Conservation (phyloP, 2,113 vertebrate species). For the Carassius carassius region DNA sequence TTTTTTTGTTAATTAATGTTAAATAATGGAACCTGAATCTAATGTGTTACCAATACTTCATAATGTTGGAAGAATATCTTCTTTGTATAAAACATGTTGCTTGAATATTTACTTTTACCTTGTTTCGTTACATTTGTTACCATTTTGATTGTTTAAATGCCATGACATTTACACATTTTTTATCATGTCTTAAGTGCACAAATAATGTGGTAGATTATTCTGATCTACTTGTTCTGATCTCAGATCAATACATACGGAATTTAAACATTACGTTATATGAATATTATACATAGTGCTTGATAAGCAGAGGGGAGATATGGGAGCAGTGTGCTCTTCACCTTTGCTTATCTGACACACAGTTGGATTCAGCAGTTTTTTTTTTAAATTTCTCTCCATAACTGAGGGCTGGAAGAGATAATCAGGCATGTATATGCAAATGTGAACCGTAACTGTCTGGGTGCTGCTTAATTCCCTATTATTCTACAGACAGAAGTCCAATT, state of each 20-base stretch:
- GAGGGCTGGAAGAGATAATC: constrained; percentile 63
- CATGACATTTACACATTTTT: too few relatives aligned
- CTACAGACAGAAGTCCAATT: constrained; percentile 73
- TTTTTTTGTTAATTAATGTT: too few relatives aligned
- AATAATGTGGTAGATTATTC: background rate
- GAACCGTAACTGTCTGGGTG: constrained; percentile 73
- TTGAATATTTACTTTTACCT: too few relatives aligned
- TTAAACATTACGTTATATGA: background rate
- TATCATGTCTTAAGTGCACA: background rate
- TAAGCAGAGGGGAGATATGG: constrained; percentile 62
- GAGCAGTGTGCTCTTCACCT: constrained; percentile 64
- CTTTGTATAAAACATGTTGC: too few relatives aligned
- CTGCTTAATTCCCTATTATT: constrained; percentile 74
- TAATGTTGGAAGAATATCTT: too few relatives aligned
- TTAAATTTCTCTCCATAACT: constrained; percentile 61
- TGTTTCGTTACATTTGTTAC: too few relatives aligned
- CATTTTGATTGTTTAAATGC: too few relatives aligned
- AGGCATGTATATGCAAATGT: constrained; percentile 75
- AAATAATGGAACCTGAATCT: too few relatives aligned
- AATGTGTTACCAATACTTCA: too few relatives aligned
- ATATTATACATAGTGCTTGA: constrained; percentile 62
- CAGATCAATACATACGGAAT: background rate
- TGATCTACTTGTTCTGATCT: background rate
- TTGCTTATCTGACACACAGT: constrained; percentile 76
- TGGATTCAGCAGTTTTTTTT: constrained; percentile 67